phyloP scores from a whole-genome alignment of 2,113 vertebrate species.

The Sinocyclocheilus rhinocerous region DNA sequence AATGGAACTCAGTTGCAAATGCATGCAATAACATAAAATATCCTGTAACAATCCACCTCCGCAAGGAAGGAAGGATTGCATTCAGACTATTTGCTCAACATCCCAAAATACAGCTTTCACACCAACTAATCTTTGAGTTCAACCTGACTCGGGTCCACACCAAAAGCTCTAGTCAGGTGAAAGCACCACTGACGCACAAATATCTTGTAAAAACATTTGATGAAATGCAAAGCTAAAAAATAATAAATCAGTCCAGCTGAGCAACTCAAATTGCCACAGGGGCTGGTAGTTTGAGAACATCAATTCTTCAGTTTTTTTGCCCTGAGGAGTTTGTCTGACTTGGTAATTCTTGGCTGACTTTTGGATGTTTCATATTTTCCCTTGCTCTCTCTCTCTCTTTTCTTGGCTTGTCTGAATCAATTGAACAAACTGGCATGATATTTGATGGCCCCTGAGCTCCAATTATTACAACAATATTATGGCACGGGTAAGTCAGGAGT shows the following conservation, averaged over 20 bases:
- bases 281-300: slow-evolving; percentile 61
- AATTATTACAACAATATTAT: slow-evolving; percentile 81
- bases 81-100: neutral
- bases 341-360: slow-evolving; percentile 33
- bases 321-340: slow-evolving; percentile 25
- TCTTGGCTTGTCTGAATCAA: slow-evolving; percentile 73
- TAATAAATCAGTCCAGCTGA: neutral
- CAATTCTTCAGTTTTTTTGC: slow-evolving; percentile 6
- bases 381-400: slow-evolving; percentile 21
- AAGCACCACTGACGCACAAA: neutral
- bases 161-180: neutral
- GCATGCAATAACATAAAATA: neutral
- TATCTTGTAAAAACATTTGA: neutral
- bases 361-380: slow-evolving; percentile 23
- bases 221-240: neutral
- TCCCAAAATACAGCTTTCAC: neutral
- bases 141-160: neutral
- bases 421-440: slow-evolving; percentile 76
- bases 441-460: slow-evolving; percentile 75
- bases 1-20: neutral
- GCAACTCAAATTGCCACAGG: slow-evolving; percentile 27
- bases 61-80: neutral
- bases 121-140: neutral
- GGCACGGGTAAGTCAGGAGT: slow-evolving; percentile 66
- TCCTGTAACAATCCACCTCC: neutral